Evolutionary conservation across 1,140 invertebrate species (phyloP), one percentile per base, ranked within the genome.

Genomic region (Popillia japonica): DNA sequence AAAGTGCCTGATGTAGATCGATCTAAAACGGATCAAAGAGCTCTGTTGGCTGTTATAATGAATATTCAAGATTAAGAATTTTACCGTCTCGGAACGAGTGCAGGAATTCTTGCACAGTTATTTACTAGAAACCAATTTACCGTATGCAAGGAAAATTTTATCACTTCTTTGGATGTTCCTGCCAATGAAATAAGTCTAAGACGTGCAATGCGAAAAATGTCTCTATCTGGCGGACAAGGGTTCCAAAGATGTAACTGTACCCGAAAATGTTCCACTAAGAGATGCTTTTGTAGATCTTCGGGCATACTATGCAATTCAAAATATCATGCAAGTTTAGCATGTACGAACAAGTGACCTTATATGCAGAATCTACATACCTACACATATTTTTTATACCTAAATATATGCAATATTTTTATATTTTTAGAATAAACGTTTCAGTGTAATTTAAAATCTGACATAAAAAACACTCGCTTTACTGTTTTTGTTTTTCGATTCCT

Each of bases 241-340:
- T 82, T 81, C 78, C 78, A 79, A 61, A 78, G 78, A 40, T 82
- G 81, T 77, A 77, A 78, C 75, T 82, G 81, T 74, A 82, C 48
- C 75, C 14, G 40, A 20, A 77, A 79, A 72, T 82, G 80, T 78
- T 78, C 61, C 75, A 78, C 80, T 42, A 81, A 80, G 14, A 78
- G 76, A 72, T 83, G 82, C 77, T 80, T 79, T 44, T 83, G 80
- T 77, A 80, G 79, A 17, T 77, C 77, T 23, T 27, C 40, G 75
- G 59, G 77, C 14, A 11, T 64, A 11, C 40, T 80, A 68, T 83
- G 80, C 75, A 83, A 79, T 72, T 83, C 79, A 40, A 83, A 81
- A 77, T 81, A 79, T 77, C 81, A 81, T 76, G 75, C 80, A 72
- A 79, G 79, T 73, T 75, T 76, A 41, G 75, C 10, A 41, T 80